A percentile compares a stretch with the other conserved stretches of the same genome.
Conservation (phyloP, 1,140 invertebrate genomes). For the Stratiolaelaps scimitus region DNA sequence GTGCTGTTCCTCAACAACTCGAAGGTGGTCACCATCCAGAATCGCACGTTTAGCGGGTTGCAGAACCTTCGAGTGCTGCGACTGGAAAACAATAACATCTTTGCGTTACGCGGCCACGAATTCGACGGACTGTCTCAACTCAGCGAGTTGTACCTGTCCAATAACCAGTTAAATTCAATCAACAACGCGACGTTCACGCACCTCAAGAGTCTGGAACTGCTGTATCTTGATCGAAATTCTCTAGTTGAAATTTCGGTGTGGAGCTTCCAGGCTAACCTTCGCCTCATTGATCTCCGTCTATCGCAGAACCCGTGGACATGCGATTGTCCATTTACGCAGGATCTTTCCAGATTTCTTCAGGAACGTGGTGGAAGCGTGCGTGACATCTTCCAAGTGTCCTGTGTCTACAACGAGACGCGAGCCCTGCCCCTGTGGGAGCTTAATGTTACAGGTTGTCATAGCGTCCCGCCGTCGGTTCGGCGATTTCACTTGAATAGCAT, state of each 20-base stretch:
- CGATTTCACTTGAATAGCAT: not conserved
- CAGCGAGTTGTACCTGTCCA: constrained; percentile 69
- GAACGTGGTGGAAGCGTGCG: constrained; percentile 37
- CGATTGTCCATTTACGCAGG: constrained; percentile 41
- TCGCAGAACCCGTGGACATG: constrained; percentile 44
- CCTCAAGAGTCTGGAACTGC: constrained; percentile 61
- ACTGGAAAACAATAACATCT: constrained; percentile 67
- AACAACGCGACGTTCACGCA: constrained; percentile 64
- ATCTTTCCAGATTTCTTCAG: constrained; percentile 40
- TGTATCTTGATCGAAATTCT: constrained; percentile 68
- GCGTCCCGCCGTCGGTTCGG: not conserved
- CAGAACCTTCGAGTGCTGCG: constrained; percentile 52
- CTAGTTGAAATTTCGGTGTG: constrained; percentile 55
- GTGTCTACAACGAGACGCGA: constrained; percentile 33
- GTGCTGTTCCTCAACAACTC: constrained; percentile 75
- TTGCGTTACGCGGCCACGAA: constrained; percentile 64
- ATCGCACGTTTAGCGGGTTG: constrained; percentile 76
- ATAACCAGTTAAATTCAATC: constrained; percentile 67
- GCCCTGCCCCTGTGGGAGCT: constrained; percentile 28
- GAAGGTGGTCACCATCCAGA: constrained; percentile 65
- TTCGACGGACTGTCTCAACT: constrained; percentile 58
- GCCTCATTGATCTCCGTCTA: constrained; percentile 40
- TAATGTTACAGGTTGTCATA: constrained; percentile 29
- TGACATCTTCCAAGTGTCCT: constrained; percentile 34
- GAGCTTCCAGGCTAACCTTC: constrained; percentile 43